These are phyloP conservation scores for Tachuris rubrigastra DNA, from an alignment of 2,113 vertebrate genomes.

Conservation along the genomic window DNA sequence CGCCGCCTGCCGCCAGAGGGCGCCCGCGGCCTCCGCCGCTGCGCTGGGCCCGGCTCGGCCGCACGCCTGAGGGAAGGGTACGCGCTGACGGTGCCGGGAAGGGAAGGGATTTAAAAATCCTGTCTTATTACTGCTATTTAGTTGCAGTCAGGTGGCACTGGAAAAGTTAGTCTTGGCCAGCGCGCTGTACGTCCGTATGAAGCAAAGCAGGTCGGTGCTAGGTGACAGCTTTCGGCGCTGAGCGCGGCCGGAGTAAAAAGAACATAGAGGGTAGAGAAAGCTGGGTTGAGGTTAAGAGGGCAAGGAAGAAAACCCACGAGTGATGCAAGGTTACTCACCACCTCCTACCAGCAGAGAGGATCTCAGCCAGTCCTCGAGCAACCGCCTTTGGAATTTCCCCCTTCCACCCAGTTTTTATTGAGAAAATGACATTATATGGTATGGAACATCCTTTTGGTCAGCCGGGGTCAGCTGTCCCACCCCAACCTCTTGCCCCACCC, in stretches of 20 bases:
- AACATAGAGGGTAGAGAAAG: rapidly evolving
- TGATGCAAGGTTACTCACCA: background rate
- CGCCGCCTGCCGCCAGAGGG: background rate
- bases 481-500: background rate
- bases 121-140: rapidly evolving
- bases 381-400: background rate
- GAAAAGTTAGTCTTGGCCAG: background rate
- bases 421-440: rapidly evolving
- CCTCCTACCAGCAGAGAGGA: rapidly evolving
- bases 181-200: rapidly evolving
- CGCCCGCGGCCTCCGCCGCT: background rate
- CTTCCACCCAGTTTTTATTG: background rate
- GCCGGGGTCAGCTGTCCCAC: background rate
- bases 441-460: background rate
- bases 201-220: background rate
- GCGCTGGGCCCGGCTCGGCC: background rate
- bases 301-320: background rate
- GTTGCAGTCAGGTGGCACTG: rapidly evolving
- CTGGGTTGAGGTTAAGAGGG: background rate
- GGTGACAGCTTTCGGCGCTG: background rate
- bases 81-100: rapidly evolving
- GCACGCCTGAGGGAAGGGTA: too few relatives aligned
- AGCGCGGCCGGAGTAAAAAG: background rate
- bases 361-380: background rate
- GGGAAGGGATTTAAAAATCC: background rate